Conservation (phyloP, 2,888 invertebrate genomes). For the Petrolisthes manimaculis region DNA sequence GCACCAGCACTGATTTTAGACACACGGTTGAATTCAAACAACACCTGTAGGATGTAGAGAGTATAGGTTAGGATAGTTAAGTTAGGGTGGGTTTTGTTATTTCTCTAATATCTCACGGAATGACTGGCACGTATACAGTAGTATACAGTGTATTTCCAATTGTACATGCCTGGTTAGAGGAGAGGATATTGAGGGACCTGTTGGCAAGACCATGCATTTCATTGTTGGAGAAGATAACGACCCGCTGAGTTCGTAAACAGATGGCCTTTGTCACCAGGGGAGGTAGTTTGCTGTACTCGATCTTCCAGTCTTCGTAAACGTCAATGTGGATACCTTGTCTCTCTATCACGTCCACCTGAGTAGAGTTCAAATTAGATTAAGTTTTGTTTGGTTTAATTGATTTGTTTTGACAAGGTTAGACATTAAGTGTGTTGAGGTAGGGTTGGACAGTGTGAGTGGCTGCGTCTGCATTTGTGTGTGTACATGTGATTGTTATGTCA, state of each 20-base stretch:
- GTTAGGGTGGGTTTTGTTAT: no score
- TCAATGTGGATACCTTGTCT: constrained; percentile 56
- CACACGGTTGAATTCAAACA: constrained; percentile 78
- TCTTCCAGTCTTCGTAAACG: constrained; percentile 45
- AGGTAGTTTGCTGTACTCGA: constrained; percentile 49
- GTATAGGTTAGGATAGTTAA: neutral
- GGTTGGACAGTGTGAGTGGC: no score
- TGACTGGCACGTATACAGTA: no score
- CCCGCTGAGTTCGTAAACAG: constrained; percentile 42
- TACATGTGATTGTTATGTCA: no score
- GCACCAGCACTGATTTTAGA: constrained; percentile 75
- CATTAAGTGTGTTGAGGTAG: no score
- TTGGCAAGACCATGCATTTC: constrained; percentile 35
- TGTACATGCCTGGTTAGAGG: constrained; percentile 66
- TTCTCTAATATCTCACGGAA: no score
- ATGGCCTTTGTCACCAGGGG: constrained; percentile 29
- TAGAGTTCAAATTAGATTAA: neutral
- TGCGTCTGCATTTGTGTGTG: no score
- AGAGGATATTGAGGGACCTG: constrained; percentile 47
- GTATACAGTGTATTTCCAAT: neutral
- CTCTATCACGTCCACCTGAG: constrained; percentile 55
- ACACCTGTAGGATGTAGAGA: constrained; percentile 73
- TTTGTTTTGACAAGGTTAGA: no score
- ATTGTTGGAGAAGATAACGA: constrained; percentile 53
- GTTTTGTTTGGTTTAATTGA: neutral